Percentiles rank a stretch among this genome's conserved stretches.
Evolutionary conservation across 2,797 vertebrate genomes (phyloP).

Genomic region (Periparus ater): DNA sequence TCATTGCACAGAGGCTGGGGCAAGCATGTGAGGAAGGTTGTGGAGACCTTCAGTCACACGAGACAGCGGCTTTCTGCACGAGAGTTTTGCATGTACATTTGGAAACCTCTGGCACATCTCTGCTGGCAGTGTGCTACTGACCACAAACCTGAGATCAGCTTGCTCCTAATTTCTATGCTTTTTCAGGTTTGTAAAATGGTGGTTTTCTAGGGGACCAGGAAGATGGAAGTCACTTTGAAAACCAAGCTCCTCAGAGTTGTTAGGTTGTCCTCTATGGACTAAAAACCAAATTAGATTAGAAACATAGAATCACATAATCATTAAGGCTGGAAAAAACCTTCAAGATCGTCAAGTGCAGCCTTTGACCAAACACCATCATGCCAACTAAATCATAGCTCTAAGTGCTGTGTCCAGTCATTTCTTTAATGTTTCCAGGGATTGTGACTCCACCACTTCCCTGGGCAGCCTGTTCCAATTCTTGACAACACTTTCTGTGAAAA

Average conservation of each 20-base stretch:
- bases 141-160: background rate
- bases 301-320: background rate
- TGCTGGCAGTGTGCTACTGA: background rate
- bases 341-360: no score
- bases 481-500: background rate
- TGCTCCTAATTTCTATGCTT: background rate
- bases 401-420: background rate
- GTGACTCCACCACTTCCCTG: background rate
- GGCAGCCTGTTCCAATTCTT: background rate
- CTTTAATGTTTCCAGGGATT: background rate
- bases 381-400: background rate
- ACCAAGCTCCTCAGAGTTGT: background rate
- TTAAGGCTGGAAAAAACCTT: background rate
- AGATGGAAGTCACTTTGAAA: background rate
- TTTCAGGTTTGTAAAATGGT: background rate
- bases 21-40: background rate
- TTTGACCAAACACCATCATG: background rate
- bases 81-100: background rate
- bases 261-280: background rate
- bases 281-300: background rate
- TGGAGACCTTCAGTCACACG: background rate
- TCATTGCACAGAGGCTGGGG: background rate
- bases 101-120: background rate
- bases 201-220: background rate
- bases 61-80: fast-evolving